Evolutionary conservation across 2,797 vertebrate genomes (phyloP), one percentile per base, ranked within the genome.

Genomic region (Mallotus villosus): DNA sequence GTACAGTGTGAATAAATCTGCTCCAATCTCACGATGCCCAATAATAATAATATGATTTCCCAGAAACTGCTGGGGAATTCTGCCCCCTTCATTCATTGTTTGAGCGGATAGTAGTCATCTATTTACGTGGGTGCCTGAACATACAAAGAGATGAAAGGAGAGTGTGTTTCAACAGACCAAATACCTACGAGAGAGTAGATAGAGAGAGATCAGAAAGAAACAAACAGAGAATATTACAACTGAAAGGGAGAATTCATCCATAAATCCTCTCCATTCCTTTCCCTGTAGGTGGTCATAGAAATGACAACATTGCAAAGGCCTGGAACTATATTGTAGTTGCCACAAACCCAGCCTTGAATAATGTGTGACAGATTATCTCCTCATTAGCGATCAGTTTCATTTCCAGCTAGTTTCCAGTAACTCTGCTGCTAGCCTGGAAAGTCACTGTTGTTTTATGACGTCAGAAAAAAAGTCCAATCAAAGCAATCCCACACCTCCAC

Each of bases 381-480:
- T 79, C 73, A 75, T 81, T 83, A 78, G 75, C 57, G 68, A 76
- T 62, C 16, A 67, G 76, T 82, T 71, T 74, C 71, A 78, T 83
- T 82, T 82, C 79, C 74, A 70, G 49, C 25, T 58, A 75, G 74
- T 74, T 84, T 83, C 82, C 82, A 78, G 75, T 70, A 78, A 77
- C 71, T 75, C 78, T 57, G 59, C 66, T 63, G 72, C 73, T 67
- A 22, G 74, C 68, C 63, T 68, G 74, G 60, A 63, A 70, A 67
- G 24, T 74, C 77, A 74, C 37, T 49, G 74, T 73, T 81, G 76
- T 69, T 78, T 74, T 79, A 71, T 61, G 59, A 78, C 57, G 64
- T 78, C 75, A 73, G 77, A 11, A 55, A 49, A 74, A 71, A 72
- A 74, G 68, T 67, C 69, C 27, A 63, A 59, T 55, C 46, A 63